phyloP scores from a whole-genome alignment of 2,113 vertebrate species.

The Theristicus caerulescens region DNA sequence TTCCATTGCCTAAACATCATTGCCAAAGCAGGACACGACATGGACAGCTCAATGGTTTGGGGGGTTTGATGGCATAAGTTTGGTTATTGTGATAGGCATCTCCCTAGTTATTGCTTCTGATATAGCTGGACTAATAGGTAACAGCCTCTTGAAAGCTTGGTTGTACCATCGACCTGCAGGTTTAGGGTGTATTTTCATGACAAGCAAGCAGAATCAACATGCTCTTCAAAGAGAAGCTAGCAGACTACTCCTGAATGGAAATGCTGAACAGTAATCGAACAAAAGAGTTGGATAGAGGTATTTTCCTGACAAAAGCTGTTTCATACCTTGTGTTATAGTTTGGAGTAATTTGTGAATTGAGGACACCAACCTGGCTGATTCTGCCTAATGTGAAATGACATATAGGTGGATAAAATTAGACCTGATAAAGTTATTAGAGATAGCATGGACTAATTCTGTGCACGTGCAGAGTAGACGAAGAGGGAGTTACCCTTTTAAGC shows the following conservation, averaged over 20 bases:
- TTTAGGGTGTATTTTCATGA: neutral
- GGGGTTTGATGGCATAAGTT: neutral
- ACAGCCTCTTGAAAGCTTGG: neutral
- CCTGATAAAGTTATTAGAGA: neutral
- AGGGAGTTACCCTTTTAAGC: neutral
- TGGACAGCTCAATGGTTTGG: neutral
- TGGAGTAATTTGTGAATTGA: neutral
- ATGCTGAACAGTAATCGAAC: neutral
- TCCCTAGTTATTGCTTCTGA: neutral
- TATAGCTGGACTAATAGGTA: fast-evolving
- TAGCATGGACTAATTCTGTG: neutral
- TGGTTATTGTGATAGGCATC: neutral
- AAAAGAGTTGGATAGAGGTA: neutral
- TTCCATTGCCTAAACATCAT: neutral
- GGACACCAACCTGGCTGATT: neutral
- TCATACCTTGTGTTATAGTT: neutral
- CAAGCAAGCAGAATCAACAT: neutral
- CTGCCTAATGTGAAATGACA: neutral
- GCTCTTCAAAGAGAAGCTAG: neutral
- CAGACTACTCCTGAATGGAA: neutral
- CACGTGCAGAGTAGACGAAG: neutral
- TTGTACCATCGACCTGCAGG: neutral
- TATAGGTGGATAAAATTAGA: neutral
- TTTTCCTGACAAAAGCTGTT: neutral
- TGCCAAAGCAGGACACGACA: neutral